These are phyloP conservation scores for Sceliomorpha sp. DNA, from an alignment of 2,888 invertebrate species.

Conservation along the genomic window DNA sequence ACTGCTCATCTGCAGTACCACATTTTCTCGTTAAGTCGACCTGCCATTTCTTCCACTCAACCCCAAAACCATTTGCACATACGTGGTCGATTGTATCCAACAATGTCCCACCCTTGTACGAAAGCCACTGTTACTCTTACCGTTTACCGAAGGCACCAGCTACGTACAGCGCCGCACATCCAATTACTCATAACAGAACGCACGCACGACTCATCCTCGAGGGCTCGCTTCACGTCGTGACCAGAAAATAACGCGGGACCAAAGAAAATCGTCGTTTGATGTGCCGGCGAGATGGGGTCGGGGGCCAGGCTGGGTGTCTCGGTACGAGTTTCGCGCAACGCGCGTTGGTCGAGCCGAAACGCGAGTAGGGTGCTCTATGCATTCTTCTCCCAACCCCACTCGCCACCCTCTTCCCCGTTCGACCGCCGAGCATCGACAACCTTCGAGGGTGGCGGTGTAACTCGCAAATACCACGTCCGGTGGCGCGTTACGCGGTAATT, in stretches of 20 bases:
- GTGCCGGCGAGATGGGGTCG: conserved; percentile 74
- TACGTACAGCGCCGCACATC: too few relatives aligned
- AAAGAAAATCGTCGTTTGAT: conserved; percentile 78
- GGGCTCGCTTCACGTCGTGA: conserved; percentile 67
- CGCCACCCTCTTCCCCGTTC: conserved; percentile 4
- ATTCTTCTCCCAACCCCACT: background rate
- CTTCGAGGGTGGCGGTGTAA: conserved; percentile 62
- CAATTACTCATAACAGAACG: too few relatives aligned
- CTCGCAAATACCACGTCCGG: conserved; percentile 60
- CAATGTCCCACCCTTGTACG: too few relatives aligned
- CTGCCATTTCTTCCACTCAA: too few relatives aligned
- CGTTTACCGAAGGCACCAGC: too few relatives aligned
- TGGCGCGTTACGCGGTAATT: conserved; percentile 64
- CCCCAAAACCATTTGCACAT: too few relatives aligned
- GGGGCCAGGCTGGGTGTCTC: background rate
- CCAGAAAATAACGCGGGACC: conserved; percentile 64
- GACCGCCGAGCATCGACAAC: conserved; percentile 4
- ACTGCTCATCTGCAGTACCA: too few relatives aligned
- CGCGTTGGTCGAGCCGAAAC: background rate
- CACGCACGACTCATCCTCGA: conserved; percentile 35
- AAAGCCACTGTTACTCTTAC: too few relatives aligned
- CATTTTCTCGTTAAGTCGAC: too few relatives aligned
- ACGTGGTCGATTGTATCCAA: too few relatives aligned
- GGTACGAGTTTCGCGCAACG: background rate
- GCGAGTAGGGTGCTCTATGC: too few relatives aligned